Evolutionary conservation across 1,140 invertebrate genomes (phyloP).

Genomic region (Drosophila quadrilineata): DNA sequence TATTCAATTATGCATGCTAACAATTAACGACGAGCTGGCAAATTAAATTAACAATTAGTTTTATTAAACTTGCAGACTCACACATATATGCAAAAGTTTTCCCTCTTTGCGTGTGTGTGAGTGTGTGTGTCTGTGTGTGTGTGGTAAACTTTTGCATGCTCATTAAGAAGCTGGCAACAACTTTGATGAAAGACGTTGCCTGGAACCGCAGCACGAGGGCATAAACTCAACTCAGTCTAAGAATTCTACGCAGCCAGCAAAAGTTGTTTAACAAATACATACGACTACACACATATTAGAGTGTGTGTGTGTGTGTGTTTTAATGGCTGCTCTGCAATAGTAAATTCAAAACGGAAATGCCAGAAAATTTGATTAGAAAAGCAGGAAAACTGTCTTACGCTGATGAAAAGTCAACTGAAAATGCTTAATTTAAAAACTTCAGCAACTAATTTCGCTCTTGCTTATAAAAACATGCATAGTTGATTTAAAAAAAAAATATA

Average conservation of each 20-base stretch:
- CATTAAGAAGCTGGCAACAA: slow-evolving; percentile 61
- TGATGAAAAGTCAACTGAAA: slow-evolving; percentile 28
- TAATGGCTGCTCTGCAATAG: slow-evolving; percentile 45
- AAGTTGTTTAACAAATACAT: slow-evolving; percentile 49
- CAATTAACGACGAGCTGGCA: slow-evolving; percentile 77
- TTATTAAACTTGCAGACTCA: slow-evolving; percentile 70
- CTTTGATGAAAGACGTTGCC: slow-evolving; percentile 66
- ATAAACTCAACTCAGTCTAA: slow-evolving; percentile 30
- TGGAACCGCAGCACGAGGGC: slow-evolving; percentile 24
- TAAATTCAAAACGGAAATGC: slow-evolving; percentile 47
- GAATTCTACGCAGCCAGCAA: slow-evolving; percentile 48
- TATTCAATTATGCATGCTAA: slow-evolving; percentile 79
- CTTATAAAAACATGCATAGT: too few species aligned
- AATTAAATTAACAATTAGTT: slow-evolving; percentile 81
- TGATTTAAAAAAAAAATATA: slow-evolving; percentile 13
- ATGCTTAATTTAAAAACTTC: slow-evolving; percentile 30
- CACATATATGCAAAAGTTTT: slow-evolving; percentile 43
- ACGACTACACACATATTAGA: not conserved
- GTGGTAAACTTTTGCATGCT: slow-evolving; percentile 70
- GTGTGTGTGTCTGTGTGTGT: slow-evolving; percentile 24
- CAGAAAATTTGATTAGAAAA: slow-evolving; percentile 65
- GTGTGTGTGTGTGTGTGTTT: slow-evolving; percentile 1
- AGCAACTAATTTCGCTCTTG: slow-evolving; percentile 7
- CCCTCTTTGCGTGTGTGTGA: slow-evolving; percentile 2
- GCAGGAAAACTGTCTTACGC: slow-evolving; percentile 52